These are phyloP conservation scores for Rana temporaria DNA, from an alignment of 2,113 vertebrate genomes.

Conservation along the genomic window DNA sequence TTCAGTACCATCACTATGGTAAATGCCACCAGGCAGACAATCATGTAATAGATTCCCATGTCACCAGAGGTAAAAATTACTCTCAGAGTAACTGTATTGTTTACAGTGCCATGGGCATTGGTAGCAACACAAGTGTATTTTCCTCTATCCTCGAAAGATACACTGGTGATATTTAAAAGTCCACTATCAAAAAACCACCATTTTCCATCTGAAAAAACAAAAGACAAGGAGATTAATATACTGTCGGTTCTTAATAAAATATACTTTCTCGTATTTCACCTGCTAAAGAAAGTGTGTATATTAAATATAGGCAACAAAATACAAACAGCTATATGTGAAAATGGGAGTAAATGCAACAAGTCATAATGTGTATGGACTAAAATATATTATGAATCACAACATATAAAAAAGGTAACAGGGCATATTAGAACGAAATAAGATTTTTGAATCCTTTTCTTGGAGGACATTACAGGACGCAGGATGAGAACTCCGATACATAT, in stretches of 20 bases:
- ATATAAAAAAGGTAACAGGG: no score
- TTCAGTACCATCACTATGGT: slow-evolving; percentile 95
- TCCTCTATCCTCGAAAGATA: slow-evolving; percentile 91
- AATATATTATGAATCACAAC: no score
- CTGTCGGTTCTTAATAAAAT: not conserved
- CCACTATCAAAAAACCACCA: slow-evolving; percentile 85
- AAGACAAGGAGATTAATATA: not conserved
- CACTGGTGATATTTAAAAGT: slow-evolving; percentile 89
- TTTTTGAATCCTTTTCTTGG: no score
- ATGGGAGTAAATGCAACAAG: no score
- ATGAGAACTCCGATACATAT: no score
- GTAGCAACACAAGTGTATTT: slow-evolving; percentile 93
- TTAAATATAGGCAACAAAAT: no score
- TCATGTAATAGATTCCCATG: slow-evolving; percentile 98
- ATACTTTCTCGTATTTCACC: no score
- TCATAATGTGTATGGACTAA: no score
- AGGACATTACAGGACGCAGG: no score
- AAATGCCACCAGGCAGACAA: slow-evolving; percentile 96
- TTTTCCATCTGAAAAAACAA: slow-evolving; percentile 75
- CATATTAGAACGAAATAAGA: no score
- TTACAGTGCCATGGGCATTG: slow-evolving; percentile 81
- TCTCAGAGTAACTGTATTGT: slow-evolving; percentile 91
- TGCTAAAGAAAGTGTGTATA: no score
- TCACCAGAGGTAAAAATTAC: slow-evolving; percentile 92
- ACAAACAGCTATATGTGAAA: no score